These are phyloP conservation scores for Galaxea fascicularis DNA, from an alignment of 92 coral and sea anemone species.

Conservation along the genomic window DNA sequence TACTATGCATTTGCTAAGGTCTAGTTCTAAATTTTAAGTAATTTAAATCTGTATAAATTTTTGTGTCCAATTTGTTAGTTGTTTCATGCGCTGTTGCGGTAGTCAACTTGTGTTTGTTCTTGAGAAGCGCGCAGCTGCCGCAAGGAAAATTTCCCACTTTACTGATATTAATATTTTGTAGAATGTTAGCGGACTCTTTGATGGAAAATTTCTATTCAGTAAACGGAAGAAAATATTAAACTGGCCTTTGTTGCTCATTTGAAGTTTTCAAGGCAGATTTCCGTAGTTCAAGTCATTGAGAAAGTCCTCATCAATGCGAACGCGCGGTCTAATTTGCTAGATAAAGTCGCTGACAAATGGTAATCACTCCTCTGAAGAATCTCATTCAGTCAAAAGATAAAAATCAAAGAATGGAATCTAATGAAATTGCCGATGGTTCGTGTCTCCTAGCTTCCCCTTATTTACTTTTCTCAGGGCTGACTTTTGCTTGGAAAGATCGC, in stretches of 20 bases:
- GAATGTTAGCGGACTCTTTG: constrained; percentile 82
- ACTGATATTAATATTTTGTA: constrained; percentile 71
- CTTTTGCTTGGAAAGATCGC: constrained; percentile 36
- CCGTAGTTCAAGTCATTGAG: constrained; percentile 38
- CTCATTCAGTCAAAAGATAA: constrained; percentile 63
- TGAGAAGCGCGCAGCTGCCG: constrained; percentile 78
- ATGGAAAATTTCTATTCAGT: constrained; percentile 73
- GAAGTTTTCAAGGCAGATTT: constrained; percentile 70
- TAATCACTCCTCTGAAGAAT: constrained; percentile 44
- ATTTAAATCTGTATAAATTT: constrained; percentile 81
- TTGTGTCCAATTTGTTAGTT: constrained; percentile 81
- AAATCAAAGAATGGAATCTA: constrained; percentile 60
- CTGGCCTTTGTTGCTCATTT: constrained; percentile 87
- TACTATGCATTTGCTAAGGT: constrained; percentile 55
- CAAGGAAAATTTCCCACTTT: constrained; percentile 63
- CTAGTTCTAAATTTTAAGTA: constrained; percentile 50
- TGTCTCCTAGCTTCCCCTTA: constrained; percentile 37
- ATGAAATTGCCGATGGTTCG: constrained; percentile 53
- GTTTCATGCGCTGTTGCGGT: constrained; percentile 73
- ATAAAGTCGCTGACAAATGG: constrained; percentile 51
- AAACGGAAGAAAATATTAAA: constrained; percentile 75
- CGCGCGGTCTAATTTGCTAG: constrained; percentile 64
- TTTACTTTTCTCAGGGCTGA: constrained; percentile 26
- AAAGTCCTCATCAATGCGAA: constrained; percentile 43
- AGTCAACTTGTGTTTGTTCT: constrained; percentile 65